Evolutionary conservation across 2,888 invertebrate species (phyloP).

Genomic region (Mythimna pallens): DNA sequence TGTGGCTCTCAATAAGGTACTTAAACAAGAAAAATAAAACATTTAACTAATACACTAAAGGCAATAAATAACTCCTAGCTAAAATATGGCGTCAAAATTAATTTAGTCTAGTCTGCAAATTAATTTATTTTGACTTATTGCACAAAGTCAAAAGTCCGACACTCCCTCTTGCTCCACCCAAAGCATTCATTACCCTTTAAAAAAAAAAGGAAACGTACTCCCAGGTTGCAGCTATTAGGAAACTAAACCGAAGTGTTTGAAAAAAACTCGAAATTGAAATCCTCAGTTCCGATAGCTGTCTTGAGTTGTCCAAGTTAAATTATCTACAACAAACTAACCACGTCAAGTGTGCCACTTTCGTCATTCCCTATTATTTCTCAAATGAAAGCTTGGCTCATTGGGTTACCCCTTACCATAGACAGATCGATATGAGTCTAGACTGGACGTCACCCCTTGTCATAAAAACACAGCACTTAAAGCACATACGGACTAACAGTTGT

Average conservation of each 20-base stretch:
- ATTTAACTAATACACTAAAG: too few relatives aligned
- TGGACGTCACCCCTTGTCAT: slow-evolving; percentile 25
- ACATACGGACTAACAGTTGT: not conserved
- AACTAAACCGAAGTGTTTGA: not conserved
- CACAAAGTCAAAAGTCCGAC: too few relatives aligned
- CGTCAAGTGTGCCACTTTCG: not conserved
- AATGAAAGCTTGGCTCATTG: slow-evolving; percentile 5
- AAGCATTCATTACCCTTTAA: too few relatives aligned
- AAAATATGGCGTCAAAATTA: too few relatives aligned
- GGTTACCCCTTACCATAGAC: slow-evolving; percentile 10
- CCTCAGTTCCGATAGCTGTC: not conserved
- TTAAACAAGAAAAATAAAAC: too few relatives aligned
- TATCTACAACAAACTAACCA: not conserved
- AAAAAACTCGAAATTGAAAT: not conserved
- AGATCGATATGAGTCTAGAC: slow-evolving; percentile 48
- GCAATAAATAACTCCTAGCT: too few relatives aligned
- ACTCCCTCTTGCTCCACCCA: too few relatives aligned
- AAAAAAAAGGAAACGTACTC: too few relatives aligned
- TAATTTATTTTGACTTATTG: not conserved
- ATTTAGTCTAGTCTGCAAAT: not conserved
- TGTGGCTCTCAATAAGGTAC: too few relatives aligned
- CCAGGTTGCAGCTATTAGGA: too few relatives aligned
- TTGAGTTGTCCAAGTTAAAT: not conserved
- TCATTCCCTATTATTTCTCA: not conserved
- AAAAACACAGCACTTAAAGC: not conserved